Base-by-base conservation (phyloP, 1,140 invertebrate species). In the Ceratina calcarata region DNA sequence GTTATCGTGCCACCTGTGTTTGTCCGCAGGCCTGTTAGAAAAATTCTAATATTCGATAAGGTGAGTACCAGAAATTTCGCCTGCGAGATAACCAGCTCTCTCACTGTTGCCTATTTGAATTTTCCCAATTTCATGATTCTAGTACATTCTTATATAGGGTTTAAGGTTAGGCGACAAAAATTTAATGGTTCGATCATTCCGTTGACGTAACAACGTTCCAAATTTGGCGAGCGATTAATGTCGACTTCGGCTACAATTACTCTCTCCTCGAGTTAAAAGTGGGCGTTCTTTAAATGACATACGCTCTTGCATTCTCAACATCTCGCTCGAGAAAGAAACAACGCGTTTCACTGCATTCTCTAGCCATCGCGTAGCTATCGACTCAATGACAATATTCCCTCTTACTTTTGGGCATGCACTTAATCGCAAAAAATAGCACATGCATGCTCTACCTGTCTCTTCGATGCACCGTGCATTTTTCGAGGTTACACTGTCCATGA, bases 241-340 rank as follows among this genome's bases (percentile, higher is more conserved):
- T 45, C 16, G 32, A 64, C 62, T 81, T 53, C 7, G 32, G 58
- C 53, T 70, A 45, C 37, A 6, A 67, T 80, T 76, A 75, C 60
- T 58, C 78, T 64, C 79, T 49, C 67, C 76, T 27, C 49, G 16
- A 55, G 70, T 73, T 27, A 58, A 66, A 62, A 82, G 76, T 83
- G 76, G 85, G 69, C 81, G 84, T 72, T 76, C 81, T 86, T 83
- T 86, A 86, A 86, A 86, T 81, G 84, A 86, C 84, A 83, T 57
- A 58, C 45, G 65, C 65, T 72, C 37, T 55, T 65, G n/a, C 66
- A 70, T 75, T 53, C 67, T 53, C 57, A 78, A 62, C 27, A 49
- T 65, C 62, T 20, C 78, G 69, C 61, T 57, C 53, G 49, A 78
- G 49, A 75, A 65, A 65, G 64, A 79, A 73, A 82, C 10, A 51